Base-by-base conservation (phyloP, 2,113 vertebrate genomes). In the Pangasianodon hypophthalmus region DNA sequence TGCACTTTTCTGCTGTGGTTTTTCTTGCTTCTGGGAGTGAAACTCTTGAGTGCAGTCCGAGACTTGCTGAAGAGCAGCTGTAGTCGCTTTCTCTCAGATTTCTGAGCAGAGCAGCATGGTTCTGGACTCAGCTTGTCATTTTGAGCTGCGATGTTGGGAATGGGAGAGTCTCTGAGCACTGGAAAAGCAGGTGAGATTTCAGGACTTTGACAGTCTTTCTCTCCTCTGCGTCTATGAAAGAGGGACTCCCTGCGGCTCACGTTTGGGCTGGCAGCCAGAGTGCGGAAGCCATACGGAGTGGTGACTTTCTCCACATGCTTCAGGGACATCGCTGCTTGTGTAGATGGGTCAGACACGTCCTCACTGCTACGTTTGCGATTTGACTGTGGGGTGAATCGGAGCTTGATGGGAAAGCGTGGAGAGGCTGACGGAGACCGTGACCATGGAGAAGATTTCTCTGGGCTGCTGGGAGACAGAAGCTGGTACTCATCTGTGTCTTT, bases 211-310 rank as follows among this genome's bases (percentile, higher is more conserved):
- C 8, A 32, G 0, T 1, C 29, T 16, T 21, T 44, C 6, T n/a
- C 54, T 64, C 60, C 75, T 48, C 14, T 4, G 9, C 37, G 29
- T 13, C 18, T 71, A 71, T 95, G 95, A 77, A 96, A 96, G 18
- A 95, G 86, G 0, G 95, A 96, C 75, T 95, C 95, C 18, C 95
- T 82, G 0, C 94, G 92, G 16, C 37, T 90, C 0, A 93, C 94
- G 79, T 85, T 90, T 0, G 95, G 95, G 50, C 93, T 95, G 26
- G 81, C 80, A 0, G 93, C 94, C 52, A 96, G 80, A 14, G 92
- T 93, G 0, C 91, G 13, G 88, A 96, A 95, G 0, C 96, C 94
- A 0, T 95, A 95, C 0, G 95, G 92, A 0, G 95, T 94, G 21
- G 92, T 93, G 73, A 95, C 92, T 89, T 95, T 95, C 0, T 29